A percentile compares a stretch with the other conserved stretches of the same genome.
Conservation (phyloP, 1,140 invertebrate genomes). For the Melipona quadrifasciata region DNA sequence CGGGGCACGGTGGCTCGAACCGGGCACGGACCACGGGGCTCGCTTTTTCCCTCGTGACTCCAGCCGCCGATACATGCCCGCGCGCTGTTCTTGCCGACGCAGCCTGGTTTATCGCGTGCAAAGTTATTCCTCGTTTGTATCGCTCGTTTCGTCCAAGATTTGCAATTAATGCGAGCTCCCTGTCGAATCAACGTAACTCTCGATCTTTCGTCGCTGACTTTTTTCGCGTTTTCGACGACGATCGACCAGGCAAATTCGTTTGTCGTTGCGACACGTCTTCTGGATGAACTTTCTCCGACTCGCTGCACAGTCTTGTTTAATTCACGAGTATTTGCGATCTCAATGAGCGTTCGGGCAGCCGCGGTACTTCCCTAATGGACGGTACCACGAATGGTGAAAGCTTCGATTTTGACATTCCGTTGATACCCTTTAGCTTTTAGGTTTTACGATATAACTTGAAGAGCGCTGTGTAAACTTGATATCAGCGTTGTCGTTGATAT, state of each 20-base stretch:
- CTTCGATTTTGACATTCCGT: constrained; percentile 1
- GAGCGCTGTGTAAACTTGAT: not conserved
- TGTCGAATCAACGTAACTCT: too few species aligned
- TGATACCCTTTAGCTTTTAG: too few species aligned
- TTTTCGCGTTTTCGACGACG: too few species aligned
- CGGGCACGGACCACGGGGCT: constrained; percentile 27
- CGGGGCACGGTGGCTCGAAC: constrained; percentile 55
- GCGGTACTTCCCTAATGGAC: too few species aligned
- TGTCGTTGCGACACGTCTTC: too few species aligned
- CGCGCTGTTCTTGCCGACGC: not conserved
- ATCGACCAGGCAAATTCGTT: too few species aligned
- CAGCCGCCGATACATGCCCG: too few species aligned
- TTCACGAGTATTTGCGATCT: not conserved
- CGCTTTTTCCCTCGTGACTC: not conserved
- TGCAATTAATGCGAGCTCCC: too few species aligned
- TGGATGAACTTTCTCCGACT: not conserved
- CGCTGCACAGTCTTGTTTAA: not conserved
- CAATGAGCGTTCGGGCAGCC: not conserved
- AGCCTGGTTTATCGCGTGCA: constrained; percentile 76
- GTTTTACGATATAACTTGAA: not conserved
- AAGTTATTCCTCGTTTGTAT: constrained; percentile 78
- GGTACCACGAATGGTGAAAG: not conserved
- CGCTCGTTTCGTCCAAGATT: constrained; percentile 7
- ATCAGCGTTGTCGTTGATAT: not conserved
- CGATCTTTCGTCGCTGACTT: too few species aligned